phyloP scores from a whole-genome alignment of 2,888 invertebrate species.

The Oscheius sp. region DNA sequence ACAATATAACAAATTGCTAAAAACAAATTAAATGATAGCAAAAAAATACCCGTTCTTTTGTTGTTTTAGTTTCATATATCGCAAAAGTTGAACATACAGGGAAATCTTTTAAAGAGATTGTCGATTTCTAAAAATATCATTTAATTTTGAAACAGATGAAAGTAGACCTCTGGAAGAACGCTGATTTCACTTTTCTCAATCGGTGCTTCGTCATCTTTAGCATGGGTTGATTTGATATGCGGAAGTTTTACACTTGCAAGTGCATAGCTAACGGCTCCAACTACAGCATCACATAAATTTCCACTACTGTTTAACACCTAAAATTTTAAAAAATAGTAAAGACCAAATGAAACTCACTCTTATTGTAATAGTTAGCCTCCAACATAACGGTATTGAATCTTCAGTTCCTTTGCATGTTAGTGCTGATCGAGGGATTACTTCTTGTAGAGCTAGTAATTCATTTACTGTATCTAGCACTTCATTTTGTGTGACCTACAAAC shows the following conservation, averaged over 20 bases:
- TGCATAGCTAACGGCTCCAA: slow-evolving; percentile 36
- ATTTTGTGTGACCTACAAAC: slow-evolving; percentile 3
- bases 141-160: background rate
- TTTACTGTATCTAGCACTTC: slow-evolving; percentile 18
- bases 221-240: slow-evolving; percentile 35
- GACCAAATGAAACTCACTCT: background rate
- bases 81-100: slow-evolving; percentile 27
- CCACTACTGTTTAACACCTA: slow-evolving; percentile 24
- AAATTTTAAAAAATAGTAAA: slow-evolving; percentile 1
- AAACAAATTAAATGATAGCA: background rate
- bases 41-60: background rate
- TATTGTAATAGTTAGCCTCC: slow-evolving; percentile 23
- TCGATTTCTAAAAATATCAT: slow-evolving; percentile 16
- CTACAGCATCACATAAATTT: slow-evolving; percentile 15
- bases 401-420: slow-evolving; percentile 24
- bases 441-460: slow-evolving; percentile 3
- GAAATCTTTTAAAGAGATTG: background rate
- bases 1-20: slow-evolving; percentile 10
- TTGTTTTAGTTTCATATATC: slow-evolving; percentile 11
- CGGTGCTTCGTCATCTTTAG: slow-evolving; percentile 37
- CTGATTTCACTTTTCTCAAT: slow-evolving; percentile 46
- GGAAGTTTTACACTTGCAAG: slow-evolving; percentile 38
- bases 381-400: slow-evolving; percentile 11
- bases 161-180: slow-evolving; percentile 27
- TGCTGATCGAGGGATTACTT: slow-evolving; percentile 4